Conservation (phyloP, 2,113 vertebrate species). For the Thunnus maccoyii region DNA sequence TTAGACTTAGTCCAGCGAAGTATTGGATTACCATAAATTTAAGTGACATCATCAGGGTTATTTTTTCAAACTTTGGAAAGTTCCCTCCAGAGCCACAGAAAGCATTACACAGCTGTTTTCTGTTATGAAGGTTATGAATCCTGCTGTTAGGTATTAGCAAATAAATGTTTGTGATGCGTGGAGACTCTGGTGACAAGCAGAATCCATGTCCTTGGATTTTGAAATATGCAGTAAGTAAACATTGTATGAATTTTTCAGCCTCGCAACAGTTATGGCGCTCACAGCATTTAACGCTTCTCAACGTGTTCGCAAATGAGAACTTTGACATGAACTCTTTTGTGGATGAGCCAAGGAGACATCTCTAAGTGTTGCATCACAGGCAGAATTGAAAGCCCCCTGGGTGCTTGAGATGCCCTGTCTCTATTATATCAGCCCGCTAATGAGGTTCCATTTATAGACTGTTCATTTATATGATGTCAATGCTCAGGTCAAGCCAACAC, state of each 20-base stretch:
- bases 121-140: background rate
- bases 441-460: conserved; percentile 82
- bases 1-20: too few species aligned
- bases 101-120: too few species aligned
- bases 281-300: background rate
- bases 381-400: conserved; percentile 55
- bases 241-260: too few species aligned
- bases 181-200: background rate
- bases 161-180: background rate
- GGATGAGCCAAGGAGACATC: conserved; percentile 23
- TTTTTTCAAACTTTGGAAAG: too few species aligned
- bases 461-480: conserved; percentile 81
- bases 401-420: conserved; percentile 60
- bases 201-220: too few species aligned
- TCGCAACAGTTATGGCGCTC: too few species aligned
- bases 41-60: too few species aligned
- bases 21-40: too few species aligned
- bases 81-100: too few species aligned
- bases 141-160: background rate
- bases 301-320: background rate
- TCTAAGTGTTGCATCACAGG: conserved; percentile 61
- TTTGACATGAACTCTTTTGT: conserved; percentile 41
- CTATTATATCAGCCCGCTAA: conserved; percentile 76
- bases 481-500: conserved; percentile 71
- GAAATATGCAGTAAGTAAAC: background rate